These are phyloP conservation scores for Lipotes vexillifer DNA, from an alignment of 2,113 vertebrate species.

Conservation along the genomic window DNA sequence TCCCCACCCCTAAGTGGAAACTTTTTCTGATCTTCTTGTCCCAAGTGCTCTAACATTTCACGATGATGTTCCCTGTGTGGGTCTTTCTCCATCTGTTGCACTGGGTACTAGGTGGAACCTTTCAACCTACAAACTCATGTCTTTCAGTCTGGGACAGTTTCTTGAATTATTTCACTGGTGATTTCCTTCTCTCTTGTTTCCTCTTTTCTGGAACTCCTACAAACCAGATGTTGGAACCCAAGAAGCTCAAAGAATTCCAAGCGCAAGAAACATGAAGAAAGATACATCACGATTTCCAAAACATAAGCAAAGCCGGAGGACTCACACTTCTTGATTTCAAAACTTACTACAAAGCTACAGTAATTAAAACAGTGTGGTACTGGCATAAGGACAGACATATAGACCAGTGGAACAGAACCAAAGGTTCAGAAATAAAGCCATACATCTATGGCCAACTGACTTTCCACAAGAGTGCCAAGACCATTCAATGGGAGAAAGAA, in stretches of 20 bases:
- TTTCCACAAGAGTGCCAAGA: neutral
- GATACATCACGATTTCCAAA: neutral
- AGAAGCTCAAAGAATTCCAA: neutral
- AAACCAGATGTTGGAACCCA: neutral
- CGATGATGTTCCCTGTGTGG: fast-evolving
- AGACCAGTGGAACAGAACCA: neutral
- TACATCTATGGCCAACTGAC: fast-evolving
- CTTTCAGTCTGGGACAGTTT: neutral
- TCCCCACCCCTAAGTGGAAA: neutral
- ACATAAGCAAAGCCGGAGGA: neutral
- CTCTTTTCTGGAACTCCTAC: neutral
- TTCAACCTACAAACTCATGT: no score
- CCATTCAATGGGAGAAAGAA: neutral
- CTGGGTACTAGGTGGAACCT: neutral
- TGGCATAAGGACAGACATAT: neutral
- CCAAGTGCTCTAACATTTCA: neutral
- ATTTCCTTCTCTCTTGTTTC: neutral
- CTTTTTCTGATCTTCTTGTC: neutral
- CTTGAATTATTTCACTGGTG: neutral
- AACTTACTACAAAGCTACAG: neutral
- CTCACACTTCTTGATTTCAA: neutral
- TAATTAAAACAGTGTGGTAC: neutral
- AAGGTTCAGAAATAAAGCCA: neutral
- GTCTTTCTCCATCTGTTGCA: fast-evolving
- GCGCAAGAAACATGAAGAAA: neutral